Percentiles rank a stretch among this genome's conserved stretches.
Evolutionary conservation across 1,140 invertebrate genomes (phyloP).

Genomic region (Acromyrmex heyeri): DNA sequence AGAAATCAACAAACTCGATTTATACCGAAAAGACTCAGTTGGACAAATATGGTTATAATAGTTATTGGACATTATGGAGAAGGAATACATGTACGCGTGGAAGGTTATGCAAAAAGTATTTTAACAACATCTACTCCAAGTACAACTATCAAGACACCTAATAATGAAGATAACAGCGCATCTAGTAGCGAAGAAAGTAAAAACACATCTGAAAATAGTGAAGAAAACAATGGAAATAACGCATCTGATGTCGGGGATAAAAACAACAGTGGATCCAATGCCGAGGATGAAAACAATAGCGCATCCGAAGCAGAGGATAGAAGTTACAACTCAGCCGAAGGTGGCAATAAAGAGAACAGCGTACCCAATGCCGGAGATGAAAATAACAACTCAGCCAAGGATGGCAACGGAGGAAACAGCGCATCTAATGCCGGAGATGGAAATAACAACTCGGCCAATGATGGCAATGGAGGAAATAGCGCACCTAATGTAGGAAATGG

Average conservation of each 20-base stretch:
- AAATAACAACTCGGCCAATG: too few species aligned
- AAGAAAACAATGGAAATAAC: neutral
- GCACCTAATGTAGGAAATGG: neutral
- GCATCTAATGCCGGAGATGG: neutral
- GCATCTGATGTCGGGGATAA: neutral
- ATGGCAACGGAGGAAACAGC: neutral
- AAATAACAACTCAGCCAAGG: too few species aligned
- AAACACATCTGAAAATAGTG: neutral
- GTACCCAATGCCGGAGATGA: neutral
- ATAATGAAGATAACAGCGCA: neutral
- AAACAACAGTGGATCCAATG: neutral
- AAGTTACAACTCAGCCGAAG: neutral
- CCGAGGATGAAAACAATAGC: neutral
- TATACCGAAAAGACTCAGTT: constrained; percentile 32
- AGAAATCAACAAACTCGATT: constrained; percentile 26
- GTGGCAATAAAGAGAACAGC: neutral
- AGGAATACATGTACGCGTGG: neutral
- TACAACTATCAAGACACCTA: neutral
- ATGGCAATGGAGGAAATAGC: neutral
- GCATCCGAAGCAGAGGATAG: neutral
- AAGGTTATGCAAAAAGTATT: neutral
- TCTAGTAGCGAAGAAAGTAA: neutral
- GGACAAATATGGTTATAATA: neutral
- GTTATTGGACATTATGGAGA: constrained; percentile 40
- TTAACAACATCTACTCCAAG: neutral